Evolutionary conservation across 2,797 vertebrate genomes (phyloP), one percentile per base, ranked within the genome.

Genomic region (Borostomias antarcticus): DNA sequence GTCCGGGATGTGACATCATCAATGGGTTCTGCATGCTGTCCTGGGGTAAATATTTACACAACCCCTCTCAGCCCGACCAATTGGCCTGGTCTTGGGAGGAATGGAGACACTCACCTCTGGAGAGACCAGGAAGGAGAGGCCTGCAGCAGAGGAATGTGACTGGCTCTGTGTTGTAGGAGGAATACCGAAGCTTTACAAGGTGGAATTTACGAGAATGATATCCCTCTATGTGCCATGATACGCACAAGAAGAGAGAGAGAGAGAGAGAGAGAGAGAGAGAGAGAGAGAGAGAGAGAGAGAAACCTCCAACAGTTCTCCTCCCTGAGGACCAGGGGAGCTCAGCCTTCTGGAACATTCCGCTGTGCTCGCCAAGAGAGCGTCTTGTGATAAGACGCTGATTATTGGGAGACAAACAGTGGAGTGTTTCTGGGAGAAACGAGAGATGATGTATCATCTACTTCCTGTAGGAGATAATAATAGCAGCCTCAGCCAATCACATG

Each of bases 331-430:
- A 23, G 45, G 68, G 33, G 8, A 74, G 68, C 65, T 71, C 64
- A 13, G 40, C 73, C 67, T 69, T 70, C 69, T 83, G 86, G 87
- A 90, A 91, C 85, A 85, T 89, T 90, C 88, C 85, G 82, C 62
- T 76, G 58, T 6, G 51, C 19, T 5, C 29, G 85, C 81, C 88
- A 87, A 78, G 76, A 75, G 54, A 63, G 72, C 85, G 84, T 86
- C 75, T 77, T 75, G 61, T 30, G 81, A 88, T 85, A 86, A 86
- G 82, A 84, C 70, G 73, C 30, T 40, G 76, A 70, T 76, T 85
- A 69, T 79, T 81, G 75, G 75, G 80, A 80, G 60, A 75, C 75
- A 67, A 70, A 65, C 67, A 54, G 61, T 45, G 40, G 15, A 15
- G 40, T 45, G 13, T 5, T 17, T 45, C 40, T 45, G 15, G 40